Conservation (phyloP, 2,113 vertebrate genomes). For the Rissa tridactyla region DNA sequence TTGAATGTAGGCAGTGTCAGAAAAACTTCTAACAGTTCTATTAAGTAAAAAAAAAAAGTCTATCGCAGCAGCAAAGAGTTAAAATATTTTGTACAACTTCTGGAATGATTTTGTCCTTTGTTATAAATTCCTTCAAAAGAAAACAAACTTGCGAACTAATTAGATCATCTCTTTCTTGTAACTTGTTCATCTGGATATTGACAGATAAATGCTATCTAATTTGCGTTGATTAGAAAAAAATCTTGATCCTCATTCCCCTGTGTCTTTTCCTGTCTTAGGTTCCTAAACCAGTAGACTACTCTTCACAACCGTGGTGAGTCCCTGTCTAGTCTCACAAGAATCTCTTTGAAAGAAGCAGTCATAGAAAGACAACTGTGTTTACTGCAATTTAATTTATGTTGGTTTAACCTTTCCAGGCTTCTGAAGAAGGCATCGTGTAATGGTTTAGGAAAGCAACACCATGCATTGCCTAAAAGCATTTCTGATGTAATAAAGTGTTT, state of each 20-base stretch:
- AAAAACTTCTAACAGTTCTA: not conserved
- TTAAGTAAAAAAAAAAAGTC: not conserved
- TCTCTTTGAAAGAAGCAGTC: not conserved
- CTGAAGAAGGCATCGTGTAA: not conserved
- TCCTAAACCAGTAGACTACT: conserved; percentile 94
- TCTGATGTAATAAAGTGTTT: not conserved
- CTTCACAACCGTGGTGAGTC: conserved; percentile 89
- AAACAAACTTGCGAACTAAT: not conserved
- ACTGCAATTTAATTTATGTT: not conserved
- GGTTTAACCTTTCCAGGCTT: not conserved
- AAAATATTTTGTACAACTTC: not conserved
- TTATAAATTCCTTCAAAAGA: not conserved
- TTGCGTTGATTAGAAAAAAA: not conserved
- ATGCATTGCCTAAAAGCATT: not conserved
- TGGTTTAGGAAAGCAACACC: not conserved
- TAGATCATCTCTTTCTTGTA: not conserved
- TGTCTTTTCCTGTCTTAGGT: conserved; percentile 77
- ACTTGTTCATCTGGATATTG: not conserved
- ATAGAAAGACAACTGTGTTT: not conserved
- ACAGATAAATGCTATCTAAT: not conserved
- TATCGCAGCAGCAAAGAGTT: not conserved
- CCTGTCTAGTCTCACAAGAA: not conserved
- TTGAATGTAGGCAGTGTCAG: not conserved
- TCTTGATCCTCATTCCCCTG: conserved; percentile 43
- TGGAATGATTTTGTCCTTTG: not conserved